Conservation (phyloP, 2,113 vertebrate species). For the Stictonetta naevosa region DNA sequence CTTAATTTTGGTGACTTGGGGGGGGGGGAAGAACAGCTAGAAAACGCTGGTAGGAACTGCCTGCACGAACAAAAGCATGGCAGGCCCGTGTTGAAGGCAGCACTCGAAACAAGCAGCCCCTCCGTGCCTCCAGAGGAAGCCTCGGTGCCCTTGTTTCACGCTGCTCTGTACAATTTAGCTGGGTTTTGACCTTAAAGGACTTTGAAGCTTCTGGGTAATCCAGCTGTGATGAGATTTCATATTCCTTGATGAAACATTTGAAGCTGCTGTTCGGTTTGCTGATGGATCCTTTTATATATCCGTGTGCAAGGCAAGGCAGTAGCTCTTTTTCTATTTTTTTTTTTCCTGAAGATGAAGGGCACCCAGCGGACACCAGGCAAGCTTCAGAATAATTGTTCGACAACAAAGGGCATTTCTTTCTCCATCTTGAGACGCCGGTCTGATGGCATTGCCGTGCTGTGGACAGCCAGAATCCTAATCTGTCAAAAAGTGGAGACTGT, state of each 20-base stretch:
- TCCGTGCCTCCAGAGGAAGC: not conserved
- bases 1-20: accelerated
- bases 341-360: slow-evolving; percentile 2
- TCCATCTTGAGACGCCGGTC: not conserved
- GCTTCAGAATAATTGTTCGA: not conserved
- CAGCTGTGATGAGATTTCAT: slow-evolving; percentile 30
- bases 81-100: not conserved
- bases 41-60: not conserved
- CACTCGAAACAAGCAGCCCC: not conserved
- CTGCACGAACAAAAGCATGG: not conserved
- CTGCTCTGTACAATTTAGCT: not conserved
- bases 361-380: not conserved
- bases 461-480: not conserved
- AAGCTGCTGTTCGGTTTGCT: not conserved
- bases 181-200: slow-evolving; percentile 6
- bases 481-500: not conserved
- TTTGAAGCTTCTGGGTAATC: slow-evolving; percentile 1
- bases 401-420: not conserved
- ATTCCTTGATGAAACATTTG: slow-evolving; percentile 17
- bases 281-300: not conserved
- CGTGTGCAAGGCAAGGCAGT: not conserved
- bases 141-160: not conserved
- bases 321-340: not conserved
- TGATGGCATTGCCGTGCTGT: not conserved
- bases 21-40: not conserved